Base-by-base conservation (phyloP, 2,797 vertebrate species). In the Chelmon rostratus region DNA sequence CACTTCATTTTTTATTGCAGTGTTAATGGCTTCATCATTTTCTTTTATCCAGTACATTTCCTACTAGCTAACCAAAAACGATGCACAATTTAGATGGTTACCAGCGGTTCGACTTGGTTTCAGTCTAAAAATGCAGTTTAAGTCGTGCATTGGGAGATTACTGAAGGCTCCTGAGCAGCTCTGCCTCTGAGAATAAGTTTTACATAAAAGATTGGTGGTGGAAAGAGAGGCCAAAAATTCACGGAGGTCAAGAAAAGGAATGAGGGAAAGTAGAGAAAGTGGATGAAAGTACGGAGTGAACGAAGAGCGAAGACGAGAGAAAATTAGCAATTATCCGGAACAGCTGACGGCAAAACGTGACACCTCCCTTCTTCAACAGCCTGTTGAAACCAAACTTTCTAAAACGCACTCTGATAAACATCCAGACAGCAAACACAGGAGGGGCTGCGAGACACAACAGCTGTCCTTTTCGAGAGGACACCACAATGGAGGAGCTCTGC, bases 401-500 rank as follows among this genome's bases (percentile, higher is more conserved):
- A n/a, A 74, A 68, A 80, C 76, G 53, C 73, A 46, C 53, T 25
- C 33, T 54, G 31, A 70, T 50, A 33, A 68, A 68, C 79, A 76
- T 62, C 33, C 54, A 75, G 19, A 73, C 63, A 68, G 38, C 35
- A 47, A 54, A n/a, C 71, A 25, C 66, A 56, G 62, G 68, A 59
- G 65, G 72, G 59, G 79, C 68, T 35, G 85, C 18, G 40, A 75
- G 79, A 87, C 79, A 69, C 79, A 87, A 89, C 93, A 92, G 91
- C 92, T 93, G 92, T 84, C 85, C 89, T 79, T 89, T 88, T 76
- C 70, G 9, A 91, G 58, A 78, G 40, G 40, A 53, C 69, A 61
- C 52, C 61, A 92, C 91, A 92, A 92, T 88, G 74, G 59, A 76
- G 65, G 58, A 82, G 47, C 81, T 84, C 82, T 76, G 53, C 58